Conservation (phyloP, 2,888 invertebrate species). For the Cephus sareptanus region DNA sequence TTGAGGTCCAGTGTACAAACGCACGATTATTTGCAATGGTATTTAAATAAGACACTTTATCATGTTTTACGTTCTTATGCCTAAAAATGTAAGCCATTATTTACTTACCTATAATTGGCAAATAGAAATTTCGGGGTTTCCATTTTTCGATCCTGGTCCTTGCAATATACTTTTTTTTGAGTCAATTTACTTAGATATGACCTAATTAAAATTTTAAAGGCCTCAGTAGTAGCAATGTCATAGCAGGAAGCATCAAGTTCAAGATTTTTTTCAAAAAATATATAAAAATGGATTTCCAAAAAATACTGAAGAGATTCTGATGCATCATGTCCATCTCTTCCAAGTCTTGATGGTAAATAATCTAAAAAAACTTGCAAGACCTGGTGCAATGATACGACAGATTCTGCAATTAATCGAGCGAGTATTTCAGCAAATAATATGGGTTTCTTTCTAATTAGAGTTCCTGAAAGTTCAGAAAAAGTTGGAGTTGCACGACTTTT, state of each 20-base stretch:
- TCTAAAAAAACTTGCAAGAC: constrained; percentile 72
- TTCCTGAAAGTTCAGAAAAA: constrained; percentile 70
- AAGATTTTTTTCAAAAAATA: constrained; percentile 38
- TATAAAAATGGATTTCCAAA: constrained; percentile 58
- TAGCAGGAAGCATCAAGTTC: constrained; percentile 33
- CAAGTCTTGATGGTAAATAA: constrained; percentile 75
- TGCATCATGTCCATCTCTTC: constrained; percentile 65
- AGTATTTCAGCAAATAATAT: constrained; percentile 67
- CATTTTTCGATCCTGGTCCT: too few species aligned
- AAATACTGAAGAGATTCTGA: constrained; percentile 61
- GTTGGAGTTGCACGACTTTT: constrained; percentile 60
- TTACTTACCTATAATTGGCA: background rate
- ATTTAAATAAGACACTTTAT: too few species aligned
- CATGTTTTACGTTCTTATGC: too few species aligned
- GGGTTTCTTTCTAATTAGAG: constrained; percentile 68
- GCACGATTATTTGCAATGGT: too few species aligned
- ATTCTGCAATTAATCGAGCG: constrained; percentile 66
- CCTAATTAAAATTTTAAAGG: constrained; percentile 72
- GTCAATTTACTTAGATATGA: constrained; percentile 71
- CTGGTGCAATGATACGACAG: constrained; percentile 64
- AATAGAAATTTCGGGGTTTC: too few species aligned
- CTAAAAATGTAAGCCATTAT: background rate
- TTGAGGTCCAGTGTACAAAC: too few species aligned
- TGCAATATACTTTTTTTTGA: constrained; percentile 36
- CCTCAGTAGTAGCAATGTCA: constrained; percentile 68